Evolutionary conservation across 2,113 vertebrate species (phyloP).

Genomic region (Urocynchramus pylzowi): DNA sequence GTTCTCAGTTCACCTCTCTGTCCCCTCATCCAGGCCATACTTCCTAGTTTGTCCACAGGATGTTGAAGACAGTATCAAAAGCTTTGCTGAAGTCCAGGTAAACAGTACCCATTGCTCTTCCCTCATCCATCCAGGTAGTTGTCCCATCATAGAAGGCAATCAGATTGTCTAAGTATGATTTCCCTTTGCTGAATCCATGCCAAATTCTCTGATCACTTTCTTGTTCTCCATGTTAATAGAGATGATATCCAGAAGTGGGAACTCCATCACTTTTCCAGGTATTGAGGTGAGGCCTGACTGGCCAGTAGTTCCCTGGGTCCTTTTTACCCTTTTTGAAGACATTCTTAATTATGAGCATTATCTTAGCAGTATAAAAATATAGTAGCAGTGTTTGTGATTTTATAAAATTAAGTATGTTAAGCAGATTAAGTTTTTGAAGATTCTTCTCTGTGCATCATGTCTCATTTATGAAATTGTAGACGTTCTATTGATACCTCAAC

Average conservation of each 20-base stretch:
- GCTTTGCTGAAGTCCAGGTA: not conserved
- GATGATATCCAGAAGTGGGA: not conserved
- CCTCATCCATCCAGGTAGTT: not conserved
- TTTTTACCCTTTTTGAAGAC: not conserved
- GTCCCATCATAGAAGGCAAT: not conserved
- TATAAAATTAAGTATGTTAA: not conserved
- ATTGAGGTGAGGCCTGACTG: not conserved
- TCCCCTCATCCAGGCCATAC: not conserved
- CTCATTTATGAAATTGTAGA: not conserved
- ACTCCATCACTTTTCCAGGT: not conserved
- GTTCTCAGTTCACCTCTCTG: not conserved
- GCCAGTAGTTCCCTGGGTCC: too few relatives aligned
- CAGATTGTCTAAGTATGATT: not conserved
- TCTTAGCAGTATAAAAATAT: not conserved
- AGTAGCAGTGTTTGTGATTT: not conserved
- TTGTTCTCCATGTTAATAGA: not conserved
- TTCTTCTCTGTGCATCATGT: not conserved
- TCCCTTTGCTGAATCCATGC: not conserved
- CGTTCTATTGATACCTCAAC: not conserved
- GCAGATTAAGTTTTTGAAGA: not conserved
- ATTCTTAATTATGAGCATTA: not conserved
- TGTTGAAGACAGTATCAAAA: not conserved
- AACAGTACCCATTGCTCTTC: not conserved
- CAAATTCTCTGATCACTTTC: not conserved
- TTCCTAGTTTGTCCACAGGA: not conserved